Base-by-base conservation (phyloP, 2,113 vertebrate species). In the Pardalotus punctatus region DNA sequence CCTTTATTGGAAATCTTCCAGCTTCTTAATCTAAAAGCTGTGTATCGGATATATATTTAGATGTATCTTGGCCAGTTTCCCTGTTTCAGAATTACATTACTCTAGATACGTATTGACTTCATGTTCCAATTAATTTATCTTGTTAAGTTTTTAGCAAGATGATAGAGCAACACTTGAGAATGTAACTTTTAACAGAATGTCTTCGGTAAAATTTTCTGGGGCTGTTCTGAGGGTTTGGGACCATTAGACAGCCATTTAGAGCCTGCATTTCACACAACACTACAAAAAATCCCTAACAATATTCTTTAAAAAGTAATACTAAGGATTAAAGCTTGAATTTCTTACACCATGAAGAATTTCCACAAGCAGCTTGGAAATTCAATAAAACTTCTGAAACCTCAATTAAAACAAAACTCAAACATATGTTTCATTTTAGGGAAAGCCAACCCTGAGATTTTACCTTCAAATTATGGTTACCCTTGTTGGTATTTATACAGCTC, bases 301-400 rank as follows among this genome's bases (percentile, higher is more conserved):
- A 65, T 42, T 81, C 45, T 80, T 70, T 58, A 81, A 88, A 69
- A 82, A 85, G 28, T 60, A 79, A 73, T 58, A 54, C 12, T 45
- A 70, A 58, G 24, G 38, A 85, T 81, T 84, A 86, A 94, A 96
- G n/a, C 31, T 77, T 69, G 13, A 64, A 77, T 86, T 88, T 96
- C 51, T 78, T 83, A 36, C 16, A 83, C 36, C 28, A 64, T 5
- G 8, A 93, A 88, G 35, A 81, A 94, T 62, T 77, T 77, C 38
- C 33, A 29, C 17, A 93, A 69, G 50, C 60, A 88, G 38, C 33
- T 38, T 86, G 43, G 50, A 92, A 88, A 12, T 38, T 10, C 82
- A 94, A 65, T 65, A 72, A 83, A 91, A 93, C 23, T 82, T 69
- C 58, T 61, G 29, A 95, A 82, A 77, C 58, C 8, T 73, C 67